A percentile compares a stretch with the other conserved stretches of the same genome.
Conservation (phyloP, 2,888 invertebrate genomes). For the Eucriotettix oculatus region DNA sequence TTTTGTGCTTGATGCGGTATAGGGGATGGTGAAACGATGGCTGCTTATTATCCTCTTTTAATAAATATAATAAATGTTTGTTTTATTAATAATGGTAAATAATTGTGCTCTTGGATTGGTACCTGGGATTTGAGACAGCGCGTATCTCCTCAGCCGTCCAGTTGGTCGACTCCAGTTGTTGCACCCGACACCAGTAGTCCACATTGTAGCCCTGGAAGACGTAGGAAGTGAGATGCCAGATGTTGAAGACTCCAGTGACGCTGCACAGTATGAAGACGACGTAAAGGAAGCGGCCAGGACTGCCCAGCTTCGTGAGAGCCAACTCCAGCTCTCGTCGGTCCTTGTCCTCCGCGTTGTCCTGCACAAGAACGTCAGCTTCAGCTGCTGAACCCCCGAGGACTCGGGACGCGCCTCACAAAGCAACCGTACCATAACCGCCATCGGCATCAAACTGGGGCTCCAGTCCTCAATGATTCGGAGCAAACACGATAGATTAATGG, state of each 20-base stretch:
- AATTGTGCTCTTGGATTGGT: too few relatives aligned
- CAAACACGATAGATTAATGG: too few relatives aligned
- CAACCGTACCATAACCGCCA: too few relatives aligned
- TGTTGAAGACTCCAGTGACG: conserved; percentile 26
- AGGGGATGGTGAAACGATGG: too few relatives aligned
- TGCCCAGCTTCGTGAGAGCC: conserved; percentile 3
- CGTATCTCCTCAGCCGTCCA: conserved; percentile 29
- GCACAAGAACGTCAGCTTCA: not conserved
- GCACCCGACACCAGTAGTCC: conserved; percentile 30
- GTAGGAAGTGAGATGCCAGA: conserved; percentile 36
- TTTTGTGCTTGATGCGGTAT: too few relatives aligned
- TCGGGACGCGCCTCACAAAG: too few relatives aligned
- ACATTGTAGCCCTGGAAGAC: conserved; percentile 33
- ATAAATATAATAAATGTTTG: too few relatives aligned
- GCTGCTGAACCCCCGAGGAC: not conserved
- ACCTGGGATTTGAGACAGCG: not conserved
- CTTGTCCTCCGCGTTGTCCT: too few relatives aligned
- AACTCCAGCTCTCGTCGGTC: not conserved
- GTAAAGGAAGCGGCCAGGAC: not conserved
- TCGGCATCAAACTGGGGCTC: too few relatives aligned
- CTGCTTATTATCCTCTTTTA: too few relatives aligned
- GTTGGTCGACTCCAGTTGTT: conserved; percentile 25
- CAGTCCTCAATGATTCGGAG: too few relatives aligned
- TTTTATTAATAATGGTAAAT: too few relatives aligned
- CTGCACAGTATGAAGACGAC: conserved; percentile 12